Conservation (phyloP, 2,113 vertebrate species). For the Platysteira castanea region DNA sequence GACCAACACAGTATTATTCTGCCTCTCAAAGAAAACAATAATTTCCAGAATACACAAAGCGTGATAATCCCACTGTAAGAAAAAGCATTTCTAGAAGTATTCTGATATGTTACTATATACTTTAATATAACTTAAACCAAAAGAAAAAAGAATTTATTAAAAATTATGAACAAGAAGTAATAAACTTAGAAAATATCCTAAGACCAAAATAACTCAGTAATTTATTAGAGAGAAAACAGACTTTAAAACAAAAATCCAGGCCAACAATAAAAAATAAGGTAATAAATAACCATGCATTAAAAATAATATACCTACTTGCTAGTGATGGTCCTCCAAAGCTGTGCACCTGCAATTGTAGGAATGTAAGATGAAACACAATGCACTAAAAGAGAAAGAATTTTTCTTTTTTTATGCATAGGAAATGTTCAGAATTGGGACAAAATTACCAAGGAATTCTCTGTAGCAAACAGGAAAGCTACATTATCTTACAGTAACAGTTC, state of each 20-base stretch:
- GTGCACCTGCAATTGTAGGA: conserved; percentile 72
- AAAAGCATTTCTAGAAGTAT: background rate
- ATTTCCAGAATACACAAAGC: background rate
- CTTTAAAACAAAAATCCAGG: background rate
- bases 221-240: background rate
- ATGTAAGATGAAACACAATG: background rate
- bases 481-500: background rate
- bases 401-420: background rate
- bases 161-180: background rate
- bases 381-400: background rate
- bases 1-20: background rate
- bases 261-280: background rate
- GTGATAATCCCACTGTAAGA: background rate
- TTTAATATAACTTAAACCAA: background rate
- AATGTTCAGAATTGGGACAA: background rate
- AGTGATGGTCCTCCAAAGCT: conserved; percentile 81
- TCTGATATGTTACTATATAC: background rate
- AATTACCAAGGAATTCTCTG: background rate
- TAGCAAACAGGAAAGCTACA: background rate
- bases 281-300: background rate
- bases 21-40: background rate
- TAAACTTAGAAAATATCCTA: background rate
- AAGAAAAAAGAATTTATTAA: background rate
- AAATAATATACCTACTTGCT: conserved; percentile 79
- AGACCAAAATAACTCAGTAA: background rate